These are phyloP conservation scores for Falcaria lacertinaria DNA, from an alignment of 2,888 invertebrate genomes.

Conservation along the genomic window DNA sequence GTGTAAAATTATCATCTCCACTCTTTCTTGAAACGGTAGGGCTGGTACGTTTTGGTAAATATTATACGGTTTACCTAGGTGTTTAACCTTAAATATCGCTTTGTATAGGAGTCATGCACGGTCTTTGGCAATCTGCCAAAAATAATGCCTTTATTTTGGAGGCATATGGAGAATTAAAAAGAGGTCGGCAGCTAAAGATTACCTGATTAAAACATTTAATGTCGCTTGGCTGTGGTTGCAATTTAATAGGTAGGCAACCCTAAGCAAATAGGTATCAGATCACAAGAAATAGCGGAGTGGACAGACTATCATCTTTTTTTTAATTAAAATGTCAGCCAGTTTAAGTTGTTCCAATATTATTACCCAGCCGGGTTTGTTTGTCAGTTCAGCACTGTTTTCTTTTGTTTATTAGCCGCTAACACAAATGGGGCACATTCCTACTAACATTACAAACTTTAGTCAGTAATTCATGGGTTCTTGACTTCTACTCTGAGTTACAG, in stretches of 20 bases:
- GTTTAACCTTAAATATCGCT: too few relatives aligned
- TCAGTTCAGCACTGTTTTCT: slow-evolving; percentile 40
- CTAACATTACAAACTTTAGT: too few relatives aligned
- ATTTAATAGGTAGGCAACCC: slow-evolving; percentile 13
- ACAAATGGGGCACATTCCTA: slow-evolving; percentile 8
- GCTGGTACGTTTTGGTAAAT: slow-evolving; percentile 17
- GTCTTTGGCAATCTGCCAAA: too few relatives aligned
- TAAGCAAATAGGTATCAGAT: slow-evolving; percentile 31
- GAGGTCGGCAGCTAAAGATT: too few relatives aligned
- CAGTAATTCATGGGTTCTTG: slow-evolving; percentile 17
- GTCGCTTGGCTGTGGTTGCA: background rate
- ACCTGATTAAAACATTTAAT: background rate
- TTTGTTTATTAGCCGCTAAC: slow-evolving; percentile 50
- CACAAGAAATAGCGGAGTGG: slow-evolving; percentile 32
- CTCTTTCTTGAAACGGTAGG: slow-evolving; percentile 22
- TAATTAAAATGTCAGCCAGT: slow-evolving; percentile 66
- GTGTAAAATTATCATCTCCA: slow-evolving; percentile 33
- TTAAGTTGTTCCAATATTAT: slow-evolving; percentile 50
- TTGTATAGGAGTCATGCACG: too few relatives aligned
- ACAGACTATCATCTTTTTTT: slow-evolving; percentile 54
- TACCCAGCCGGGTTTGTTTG: slow-evolving; percentile 58
- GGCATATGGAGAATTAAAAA: too few relatives aligned
- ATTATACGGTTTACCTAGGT: too few relatives aligned
- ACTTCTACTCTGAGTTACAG: slow-evolving; percentile 8
- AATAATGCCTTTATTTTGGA: too few relatives aligned